phyloP scores from a whole-genome alignment of 2,113 vertebrate species.

The Puffinus mauretanicus region DNA sequence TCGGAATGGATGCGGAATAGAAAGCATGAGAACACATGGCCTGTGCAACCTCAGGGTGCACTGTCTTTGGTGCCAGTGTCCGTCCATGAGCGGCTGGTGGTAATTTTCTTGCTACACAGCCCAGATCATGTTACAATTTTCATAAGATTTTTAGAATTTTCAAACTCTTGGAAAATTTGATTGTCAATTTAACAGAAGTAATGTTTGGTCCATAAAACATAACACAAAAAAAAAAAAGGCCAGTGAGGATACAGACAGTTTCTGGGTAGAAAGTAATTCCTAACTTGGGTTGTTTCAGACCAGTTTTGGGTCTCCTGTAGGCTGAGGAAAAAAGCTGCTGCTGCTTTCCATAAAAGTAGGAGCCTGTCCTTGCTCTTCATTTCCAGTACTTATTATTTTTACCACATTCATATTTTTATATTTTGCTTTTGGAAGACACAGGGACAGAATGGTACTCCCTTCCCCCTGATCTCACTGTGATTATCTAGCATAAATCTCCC shows the following conservation, averaged over 20 bases:
- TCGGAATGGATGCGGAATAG: neutral
- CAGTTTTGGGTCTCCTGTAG: neutral
- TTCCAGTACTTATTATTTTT: neutral
- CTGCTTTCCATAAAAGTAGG: neutral
- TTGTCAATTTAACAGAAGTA: neutral
- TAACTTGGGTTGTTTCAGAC: neutral
- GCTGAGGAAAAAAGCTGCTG: neutral
- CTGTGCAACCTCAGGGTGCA: neutral
- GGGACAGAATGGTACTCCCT: slow-evolving; percentile 5
- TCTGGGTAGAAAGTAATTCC: neutral
- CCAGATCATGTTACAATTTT: neutral
- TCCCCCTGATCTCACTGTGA: neutral
- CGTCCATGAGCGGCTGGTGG: neutral
- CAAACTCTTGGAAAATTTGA: neutral
- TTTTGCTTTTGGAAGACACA: slow-evolving; percentile 57
- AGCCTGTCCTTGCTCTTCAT: neutral
- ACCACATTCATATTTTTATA: slow-evolving; percentile 45
- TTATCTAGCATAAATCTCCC: slow-evolving; percentile 26
- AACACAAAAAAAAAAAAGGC: neutral
- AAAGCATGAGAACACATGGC: neutral
- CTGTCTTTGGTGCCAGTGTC: neutral
- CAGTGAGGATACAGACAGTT: neutral
- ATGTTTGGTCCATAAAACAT: neutral
- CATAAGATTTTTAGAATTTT: neutral
- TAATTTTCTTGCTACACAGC: neutral